Conservation (phyloP, 2,113 vertebrate genomes). For the human region GRCh38 chr12:10805501-10806000, state of each 20-base stretch:
- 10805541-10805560: background rate
- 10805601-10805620: background rate
- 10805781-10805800: background rate
- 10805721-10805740: background rate
- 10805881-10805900: background rate
- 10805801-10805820: background rate
- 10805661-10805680: background rate
- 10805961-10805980: background rate
- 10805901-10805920: background rate
- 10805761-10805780: background rate
- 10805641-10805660: background rate
- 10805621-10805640: background rate
- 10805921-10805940: background rate
- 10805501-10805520: background rate
- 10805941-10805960: background rate
- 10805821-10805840: background rate
- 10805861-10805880: background rate
- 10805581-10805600: background rate
- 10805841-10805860: background rate
- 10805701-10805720: background rate
- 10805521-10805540: background rate
- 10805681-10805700: background rate
- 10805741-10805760: background rate
- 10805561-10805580: background rate
- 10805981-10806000: background rate